These are phyloP conservation scores for Hydropotes inermis DNA, from an alignment of 2,113 vertebrate species.

Conservation along the genomic window DNA sequence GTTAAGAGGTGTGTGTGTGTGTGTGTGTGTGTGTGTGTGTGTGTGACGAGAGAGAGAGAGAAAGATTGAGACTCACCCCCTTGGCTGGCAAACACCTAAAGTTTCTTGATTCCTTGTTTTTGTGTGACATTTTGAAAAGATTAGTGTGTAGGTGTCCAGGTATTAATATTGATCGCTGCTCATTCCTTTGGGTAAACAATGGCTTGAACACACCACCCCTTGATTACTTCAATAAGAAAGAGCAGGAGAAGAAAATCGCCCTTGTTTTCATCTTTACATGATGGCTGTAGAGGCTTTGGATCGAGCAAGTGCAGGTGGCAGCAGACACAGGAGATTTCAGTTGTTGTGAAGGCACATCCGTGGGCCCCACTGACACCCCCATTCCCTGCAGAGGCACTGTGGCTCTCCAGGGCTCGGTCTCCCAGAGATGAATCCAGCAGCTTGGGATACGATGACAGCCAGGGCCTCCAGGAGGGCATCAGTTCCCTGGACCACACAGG, in stretches of 20 bases:
- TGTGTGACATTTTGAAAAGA: neutral
- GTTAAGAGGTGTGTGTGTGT: neutral
- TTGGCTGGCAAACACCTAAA: neutral
- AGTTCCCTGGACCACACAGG: too few relatives aligned
- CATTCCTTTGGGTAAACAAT: neutral
- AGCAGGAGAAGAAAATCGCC: neutral
- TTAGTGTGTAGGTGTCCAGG: neutral
- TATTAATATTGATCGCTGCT: constrained; percentile 16
- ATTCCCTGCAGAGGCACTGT: accelerated
- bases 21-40: too few relatives aligned
- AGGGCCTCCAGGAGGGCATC: accelerated
- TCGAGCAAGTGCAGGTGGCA: accelerated
- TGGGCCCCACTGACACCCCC: accelerated
- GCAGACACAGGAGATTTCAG: accelerated
- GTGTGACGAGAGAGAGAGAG: neutral
- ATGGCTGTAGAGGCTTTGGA: too few relatives aligned
- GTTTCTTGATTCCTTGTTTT: neutral
- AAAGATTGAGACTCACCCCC: neutral
- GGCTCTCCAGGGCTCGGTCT: neutral
- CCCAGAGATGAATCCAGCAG: accelerated
- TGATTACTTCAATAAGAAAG: constrained; percentile 5
- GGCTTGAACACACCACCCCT: neutral
- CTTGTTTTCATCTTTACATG: neutral
- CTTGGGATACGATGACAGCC: accelerated
- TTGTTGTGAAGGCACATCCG: accelerated